Conservation (phyloP, 2,888 invertebrate species). For the Trichopoda pennipes region DNA sequence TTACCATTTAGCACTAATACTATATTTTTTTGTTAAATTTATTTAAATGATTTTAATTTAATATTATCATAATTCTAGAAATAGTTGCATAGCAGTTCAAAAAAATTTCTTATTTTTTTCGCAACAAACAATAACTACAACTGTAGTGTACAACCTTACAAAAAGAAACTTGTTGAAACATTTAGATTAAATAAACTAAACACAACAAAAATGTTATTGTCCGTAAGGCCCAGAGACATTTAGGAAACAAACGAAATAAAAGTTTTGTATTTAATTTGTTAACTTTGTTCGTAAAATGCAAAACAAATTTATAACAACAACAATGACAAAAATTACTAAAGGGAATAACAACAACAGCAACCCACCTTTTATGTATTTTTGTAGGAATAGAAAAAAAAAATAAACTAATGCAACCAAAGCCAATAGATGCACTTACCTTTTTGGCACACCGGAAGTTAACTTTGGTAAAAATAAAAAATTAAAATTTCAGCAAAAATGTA, state of each 20-base stretch:
- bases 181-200: conserved; percentile 1
- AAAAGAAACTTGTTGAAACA: conserved; percentile 7
- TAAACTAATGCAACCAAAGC: conserved; percentile 35
- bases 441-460: conserved; percentile 42
- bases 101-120: no score
- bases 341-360: conserved; percentile 18
- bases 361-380: conserved; percentile 10
- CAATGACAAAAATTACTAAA: conserved; percentile 16
- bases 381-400: conserved; percentile 5
- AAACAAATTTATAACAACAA: conserved; percentile 26
- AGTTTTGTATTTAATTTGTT: conserved; percentile 47
- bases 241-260: conserved; percentile 25
- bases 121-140: neutral
- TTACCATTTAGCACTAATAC: no score
- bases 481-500: conserved; percentile 43
- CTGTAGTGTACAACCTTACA: neutral
- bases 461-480: conserved; percentile 28
- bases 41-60: no score
- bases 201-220: neutral
- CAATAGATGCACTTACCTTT: conserved; percentile 50
- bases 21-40: no score
- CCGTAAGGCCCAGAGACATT: neutral
- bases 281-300: conserved; percentile 45
- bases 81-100: no score
- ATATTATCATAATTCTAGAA: no score